These are phyloP conservation scores for Pangasius macronema DNA, from an alignment of 2,797 vertebrate species.

Conservation along the genomic window DNA sequence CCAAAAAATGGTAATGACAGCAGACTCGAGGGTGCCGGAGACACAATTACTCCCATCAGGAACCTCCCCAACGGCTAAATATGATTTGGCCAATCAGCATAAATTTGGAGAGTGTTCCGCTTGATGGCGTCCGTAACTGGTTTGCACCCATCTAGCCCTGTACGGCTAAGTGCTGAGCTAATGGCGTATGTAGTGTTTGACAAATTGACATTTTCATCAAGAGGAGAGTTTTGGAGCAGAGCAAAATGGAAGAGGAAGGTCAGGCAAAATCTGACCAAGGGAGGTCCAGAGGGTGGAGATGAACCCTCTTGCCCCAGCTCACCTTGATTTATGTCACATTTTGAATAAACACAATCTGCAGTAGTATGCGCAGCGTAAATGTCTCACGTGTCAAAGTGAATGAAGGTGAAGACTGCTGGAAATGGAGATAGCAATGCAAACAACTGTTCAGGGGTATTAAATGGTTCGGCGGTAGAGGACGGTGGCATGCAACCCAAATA, in stretches of 20 bases:
- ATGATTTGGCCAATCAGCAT: slow-evolving; percentile 75
- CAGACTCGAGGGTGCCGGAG: slow-evolving; percentile 44
- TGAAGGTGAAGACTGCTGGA: slow-evolving; percentile 31
- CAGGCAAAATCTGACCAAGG: slow-evolving; percentile 23
- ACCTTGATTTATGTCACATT: slow-evolving; percentile 26
- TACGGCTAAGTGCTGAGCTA: slow-evolving; percentile 53
- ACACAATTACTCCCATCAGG: slow-evolving; percentile 61
- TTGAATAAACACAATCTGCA: neutral
- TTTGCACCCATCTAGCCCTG: slow-evolving; percentile 57
- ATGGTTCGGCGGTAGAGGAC: slow-evolving; percentile 19
- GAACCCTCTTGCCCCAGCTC: slow-evolving; percentile 20
- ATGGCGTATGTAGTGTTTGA: slow-evolving; percentile 58
- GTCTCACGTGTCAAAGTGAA: slow-evolving; percentile 27
- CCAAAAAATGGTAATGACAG: slow-evolving; percentile 58
- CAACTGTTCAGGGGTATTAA: slow-evolving; percentile 17
- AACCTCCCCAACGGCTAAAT: slow-evolving; percentile 60
- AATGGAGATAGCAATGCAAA: slow-evolving; percentile 8
- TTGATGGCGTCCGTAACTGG: slow-evolving; percentile 64
- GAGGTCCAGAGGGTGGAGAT: slow-evolving; percentile 24
- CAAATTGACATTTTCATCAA: slow-evolving; percentile 66
- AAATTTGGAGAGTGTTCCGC: slow-evolving; percentile 75
- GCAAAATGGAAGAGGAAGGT: slow-evolving; percentile 31
- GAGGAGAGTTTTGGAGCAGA: slow-evolving; percentile 42
- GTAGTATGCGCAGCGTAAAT: neutral
- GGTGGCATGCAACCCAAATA: slow-evolving; percentile 13